phyloP scores from a whole-genome alignment of 2,888 invertebrate genomes.

The Lasius platythorax region DNA sequence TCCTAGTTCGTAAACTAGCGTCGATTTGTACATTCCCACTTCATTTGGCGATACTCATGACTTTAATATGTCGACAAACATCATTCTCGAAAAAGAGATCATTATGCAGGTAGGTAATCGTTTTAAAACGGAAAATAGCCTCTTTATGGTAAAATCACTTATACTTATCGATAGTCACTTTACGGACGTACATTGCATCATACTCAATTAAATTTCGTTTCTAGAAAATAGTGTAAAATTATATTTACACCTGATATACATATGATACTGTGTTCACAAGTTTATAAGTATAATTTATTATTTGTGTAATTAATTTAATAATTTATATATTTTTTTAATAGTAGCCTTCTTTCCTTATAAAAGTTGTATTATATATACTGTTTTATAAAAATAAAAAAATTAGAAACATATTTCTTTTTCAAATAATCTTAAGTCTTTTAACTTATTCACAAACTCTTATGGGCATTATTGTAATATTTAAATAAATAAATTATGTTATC shows the following conservation, averaged over 20 bases:
- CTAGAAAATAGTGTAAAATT: slow-evolving; percentile 10
- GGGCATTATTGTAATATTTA: slow-evolving; percentile 22
- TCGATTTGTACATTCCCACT: slow-evolving; percentile 69
- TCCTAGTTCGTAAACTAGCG: slow-evolving; percentile 59
- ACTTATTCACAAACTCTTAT: slow-evolving; percentile 4
- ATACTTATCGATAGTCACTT: slow-evolving; percentile 37
- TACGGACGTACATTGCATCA: neutral
- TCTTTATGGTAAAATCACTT: slow-evolving; percentile 51
- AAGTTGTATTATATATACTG: neutral
- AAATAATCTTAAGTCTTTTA: slow-evolving; percentile 29
- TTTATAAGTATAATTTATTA: slow-evolving; percentile 19
- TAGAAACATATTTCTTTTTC: neutral
- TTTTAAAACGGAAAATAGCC: slow-evolving; percentile 60
- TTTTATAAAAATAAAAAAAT: slow-evolving; percentile 30
- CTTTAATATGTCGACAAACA: slow-evolving; percentile 18
- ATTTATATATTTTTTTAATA: slow-evolving; percentile 23
- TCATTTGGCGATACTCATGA: slow-evolving; percentile 3
- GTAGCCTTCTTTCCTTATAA: neutral
- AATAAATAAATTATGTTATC: slow-evolving; percentile 33
- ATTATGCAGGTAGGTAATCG: slow-evolving; percentile 24
- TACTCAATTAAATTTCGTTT: neutral
- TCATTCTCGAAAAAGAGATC: slow-evolving; percentile 59
- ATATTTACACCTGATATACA: neutral
- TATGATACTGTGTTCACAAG: slow-evolving; percentile 31
- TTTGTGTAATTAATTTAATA: neutral